Evolutionary conservation across 2,113 vertebrate species (phyloP).

Genomic region (Microtus pennsylvanicus): DNA sequence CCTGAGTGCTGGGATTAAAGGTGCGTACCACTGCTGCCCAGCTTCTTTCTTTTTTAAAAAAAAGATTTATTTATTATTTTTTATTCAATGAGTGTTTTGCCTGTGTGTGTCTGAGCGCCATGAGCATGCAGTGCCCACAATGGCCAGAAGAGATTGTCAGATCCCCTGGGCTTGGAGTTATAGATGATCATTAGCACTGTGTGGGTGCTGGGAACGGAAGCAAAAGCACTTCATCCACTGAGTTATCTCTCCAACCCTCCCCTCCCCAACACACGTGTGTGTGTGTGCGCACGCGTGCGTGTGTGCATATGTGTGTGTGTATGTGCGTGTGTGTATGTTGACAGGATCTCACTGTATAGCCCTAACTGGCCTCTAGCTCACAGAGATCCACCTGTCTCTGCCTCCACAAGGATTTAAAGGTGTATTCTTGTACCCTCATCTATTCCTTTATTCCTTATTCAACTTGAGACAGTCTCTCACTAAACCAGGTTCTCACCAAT

Average conservation of each 20-base stretch:
- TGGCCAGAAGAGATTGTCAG: background rate
- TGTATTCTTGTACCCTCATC: background rate
- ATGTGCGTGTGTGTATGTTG: background rate
- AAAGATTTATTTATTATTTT: background rate
- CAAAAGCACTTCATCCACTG: background rate
- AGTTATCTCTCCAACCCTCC: background rate
- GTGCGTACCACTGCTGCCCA: background rate
- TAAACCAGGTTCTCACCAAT: background rate
- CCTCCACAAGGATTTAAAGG: background rate
- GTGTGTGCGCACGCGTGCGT: accelerated
- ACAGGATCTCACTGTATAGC: background rate
- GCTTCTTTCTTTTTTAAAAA: background rate
- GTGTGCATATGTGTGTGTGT: background rate
- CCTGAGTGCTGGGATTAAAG: background rate
- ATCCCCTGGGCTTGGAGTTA: background rate
- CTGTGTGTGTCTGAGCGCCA: background rate
- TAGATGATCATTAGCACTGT: background rate
- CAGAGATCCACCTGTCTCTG: background rate
- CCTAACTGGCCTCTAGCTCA: background rate
- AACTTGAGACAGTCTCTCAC: background rate
- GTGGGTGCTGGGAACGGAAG: background rate
- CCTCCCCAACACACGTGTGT: background rate
- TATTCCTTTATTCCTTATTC: background rate
- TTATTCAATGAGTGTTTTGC: background rate
- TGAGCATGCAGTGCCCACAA: background rate